Conservation (phyloP, 1,140 invertebrate genomes). For the Rhopalosiphum padi region DNA sequence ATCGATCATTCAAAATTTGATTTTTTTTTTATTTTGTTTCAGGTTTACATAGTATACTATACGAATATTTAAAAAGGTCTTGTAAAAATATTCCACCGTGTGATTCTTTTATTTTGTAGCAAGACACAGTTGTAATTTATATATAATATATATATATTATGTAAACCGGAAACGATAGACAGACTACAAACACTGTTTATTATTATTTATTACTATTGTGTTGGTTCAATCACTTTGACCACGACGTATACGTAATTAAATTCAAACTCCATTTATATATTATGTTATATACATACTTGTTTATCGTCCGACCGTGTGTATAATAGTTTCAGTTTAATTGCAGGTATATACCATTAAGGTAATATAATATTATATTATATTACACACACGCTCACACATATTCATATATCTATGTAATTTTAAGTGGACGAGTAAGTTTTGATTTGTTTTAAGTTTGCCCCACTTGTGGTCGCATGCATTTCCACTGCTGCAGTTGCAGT, state of each 20-base stretch:
- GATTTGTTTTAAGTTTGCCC: constrained; percentile 1
- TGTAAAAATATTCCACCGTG: not conserved
- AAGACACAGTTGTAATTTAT: not conserved
- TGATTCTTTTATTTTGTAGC: not conserved
- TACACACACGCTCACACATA: not conserved
- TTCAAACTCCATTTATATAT: not conserved
- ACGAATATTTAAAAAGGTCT: not conserved
- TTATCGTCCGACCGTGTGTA: not conserved
- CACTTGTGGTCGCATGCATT: not conserved
- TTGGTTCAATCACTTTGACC: not conserved
- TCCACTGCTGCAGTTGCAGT: not conserved
- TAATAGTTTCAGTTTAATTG: constrained; percentile 14
- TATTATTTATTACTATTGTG: not conserved
- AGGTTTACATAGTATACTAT: too few relatives aligned
- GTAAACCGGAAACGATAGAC: not conserved
- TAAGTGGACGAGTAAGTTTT: constrained; percentile 1
- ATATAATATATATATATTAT: too few relatives aligned
- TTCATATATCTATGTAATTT: not conserved
- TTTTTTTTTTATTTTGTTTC: not conserved
- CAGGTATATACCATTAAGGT: not conserved
- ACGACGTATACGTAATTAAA: not conserved
- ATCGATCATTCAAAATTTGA: not conserved
- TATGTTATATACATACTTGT: not conserved
- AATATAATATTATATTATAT: not conserved
- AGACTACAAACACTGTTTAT: not conserved